Conservation (phyloP, 2,113 vertebrate species). For the Typhlomys cinereus region DNA sequence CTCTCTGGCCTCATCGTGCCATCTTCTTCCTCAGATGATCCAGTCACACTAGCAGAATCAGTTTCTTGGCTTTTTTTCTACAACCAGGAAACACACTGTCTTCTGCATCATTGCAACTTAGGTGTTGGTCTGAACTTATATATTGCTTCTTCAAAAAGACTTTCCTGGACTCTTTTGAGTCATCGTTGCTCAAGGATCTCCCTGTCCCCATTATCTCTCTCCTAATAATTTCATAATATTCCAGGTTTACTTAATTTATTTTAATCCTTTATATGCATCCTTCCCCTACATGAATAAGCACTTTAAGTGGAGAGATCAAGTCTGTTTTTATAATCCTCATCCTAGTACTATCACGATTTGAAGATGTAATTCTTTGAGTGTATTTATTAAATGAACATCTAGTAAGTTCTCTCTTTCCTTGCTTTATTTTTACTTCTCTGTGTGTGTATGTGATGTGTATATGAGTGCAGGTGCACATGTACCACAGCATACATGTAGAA, state of each 20-base stretch:
- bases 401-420: background rate
- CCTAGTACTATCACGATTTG: background rate
- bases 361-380: background rate
- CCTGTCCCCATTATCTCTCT: background rate
- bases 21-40: background rate
- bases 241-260: slow-evolving; percentile 2
- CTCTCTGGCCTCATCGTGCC: background rate
- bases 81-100: background rate
- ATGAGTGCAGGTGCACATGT: no score
- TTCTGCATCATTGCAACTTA: background rate
- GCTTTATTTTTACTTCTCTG: no score
- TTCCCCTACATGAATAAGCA: background rate
- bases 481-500: no score
- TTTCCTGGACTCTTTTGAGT: background rate
- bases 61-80: no score
- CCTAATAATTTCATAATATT: background rate
- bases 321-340: background rate
- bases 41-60: no score
- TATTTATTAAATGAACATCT: background rate
- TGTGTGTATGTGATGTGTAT: no score
- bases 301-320: background rate
- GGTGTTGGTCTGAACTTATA: background rate
- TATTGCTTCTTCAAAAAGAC: background rate
- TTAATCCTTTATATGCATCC: background rate
- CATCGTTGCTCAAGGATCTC: background rate